phyloP scores from a whole-genome alignment of 1,140 invertebrate genomes.

The Sarcophaga bullata region DNA sequence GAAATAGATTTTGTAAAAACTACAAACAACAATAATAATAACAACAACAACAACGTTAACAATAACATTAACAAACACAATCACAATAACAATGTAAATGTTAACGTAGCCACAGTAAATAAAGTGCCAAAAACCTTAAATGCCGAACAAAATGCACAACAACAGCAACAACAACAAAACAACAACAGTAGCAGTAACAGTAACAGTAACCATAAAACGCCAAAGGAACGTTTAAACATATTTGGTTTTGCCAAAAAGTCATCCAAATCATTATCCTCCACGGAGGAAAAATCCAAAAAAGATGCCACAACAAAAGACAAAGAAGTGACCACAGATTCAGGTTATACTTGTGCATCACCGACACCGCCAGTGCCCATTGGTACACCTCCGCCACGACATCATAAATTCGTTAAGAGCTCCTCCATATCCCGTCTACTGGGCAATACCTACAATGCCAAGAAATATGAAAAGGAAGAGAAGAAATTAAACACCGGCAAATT shows the following conservation, averaged over 20 bases:
- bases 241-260: conserved; percentile 29
- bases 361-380: conserved; percentile 53
- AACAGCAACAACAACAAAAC: background rate
- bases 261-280: conserved; percentile 9
- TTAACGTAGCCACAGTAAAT: background rate
- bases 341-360: conserved; percentile 43
- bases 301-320: background rate
- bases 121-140: conserved; percentile 20
- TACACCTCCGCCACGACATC: conserved; percentile 58
- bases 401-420: conserved; percentile 62
- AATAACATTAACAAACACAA: conserved; percentile 35
- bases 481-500: conserved; percentile 54
- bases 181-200: background rate
- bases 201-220: background rate
- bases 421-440: conserved; percentile 61
- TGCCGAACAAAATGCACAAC: background rate
- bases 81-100: background rate
- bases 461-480: conserved; percentile 61
- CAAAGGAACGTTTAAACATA: conserved; percentile 35
- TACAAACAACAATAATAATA: conserved; percentile 6
- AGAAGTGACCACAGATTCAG: conserved; percentile 9
- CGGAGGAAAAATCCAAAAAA: conserved; percentile 1
- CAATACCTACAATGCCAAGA: conserved; percentile 64
- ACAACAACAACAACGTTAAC: conserved; percentile 35
- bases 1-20: conserved; percentile 44